A percentile compares a stretch with the other conserved stretches of the same genome.
These are phyloP conservation scores for Artibeus jamaicensis DNA, from an alignment of 2,797 vertebrate species.

Conservation along the genomic window DNA sequence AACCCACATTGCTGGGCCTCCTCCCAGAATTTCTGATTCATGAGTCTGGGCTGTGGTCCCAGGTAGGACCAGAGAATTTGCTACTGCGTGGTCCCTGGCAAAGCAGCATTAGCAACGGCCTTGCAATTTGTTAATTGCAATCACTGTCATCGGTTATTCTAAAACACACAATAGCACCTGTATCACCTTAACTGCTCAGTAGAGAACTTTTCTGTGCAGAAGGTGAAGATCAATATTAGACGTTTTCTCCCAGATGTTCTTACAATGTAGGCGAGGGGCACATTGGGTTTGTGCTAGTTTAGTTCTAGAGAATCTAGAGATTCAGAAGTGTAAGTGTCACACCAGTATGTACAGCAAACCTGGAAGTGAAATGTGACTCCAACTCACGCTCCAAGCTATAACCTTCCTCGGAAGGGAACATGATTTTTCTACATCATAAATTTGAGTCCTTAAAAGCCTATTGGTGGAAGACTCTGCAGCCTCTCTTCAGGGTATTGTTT, in stretches of 20 bases:
- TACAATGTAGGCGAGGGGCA: neutral
- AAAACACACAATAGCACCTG: neutral
- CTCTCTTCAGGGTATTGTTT: neutral
- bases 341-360: neutral
- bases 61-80: neutral
- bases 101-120: no score
- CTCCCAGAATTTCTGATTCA: constrained; percentile 10
- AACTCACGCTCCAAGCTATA: neutral
- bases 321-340: neutral
- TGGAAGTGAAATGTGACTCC: neutral
- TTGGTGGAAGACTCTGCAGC: neutral
- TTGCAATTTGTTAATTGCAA: neutral
- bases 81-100: no score
- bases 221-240: neutral
- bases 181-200: neutral
- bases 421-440: neutral
- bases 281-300: neutral
- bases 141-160: neutral
- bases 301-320: neutral
- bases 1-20: neutral
- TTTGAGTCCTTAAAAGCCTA: neutral
- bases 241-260: neutral
- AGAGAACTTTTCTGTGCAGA: neutral
- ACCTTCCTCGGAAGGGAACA: neutral
- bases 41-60: neutral